Base-by-base conservation (phyloP, 2,113 vertebrate genomes). In the Steatornis caripensis region DNA sequence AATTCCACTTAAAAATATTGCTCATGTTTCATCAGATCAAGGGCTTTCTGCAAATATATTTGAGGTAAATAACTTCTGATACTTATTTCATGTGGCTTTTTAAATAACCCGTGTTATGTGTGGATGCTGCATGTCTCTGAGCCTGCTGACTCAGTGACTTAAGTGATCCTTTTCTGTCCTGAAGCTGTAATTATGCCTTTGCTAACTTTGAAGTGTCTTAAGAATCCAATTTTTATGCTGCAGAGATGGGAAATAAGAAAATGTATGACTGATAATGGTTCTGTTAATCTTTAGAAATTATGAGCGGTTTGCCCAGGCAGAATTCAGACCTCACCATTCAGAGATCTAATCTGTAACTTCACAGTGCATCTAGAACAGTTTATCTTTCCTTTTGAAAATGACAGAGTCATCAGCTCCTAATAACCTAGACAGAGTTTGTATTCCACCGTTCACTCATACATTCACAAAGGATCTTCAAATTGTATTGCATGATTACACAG, bases 401-500 rank as follows among this genome's bases (percentile, higher is more conserved):
- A 84, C 61, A 72, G 83, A 90, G 16, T 81, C 69, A 89, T 93
- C 84, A 76, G 29, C 34, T 84, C 10, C 41, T 90, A 87, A 75
- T 60, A 92, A 75, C 85, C 79, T 87, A 94, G 83, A 51, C 57
- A 48, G 81, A 83, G 65, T 93, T 94, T 95, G 51, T 84, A 87
- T 96, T 94, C 84, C 49, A 82, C 70, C 3, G 1, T 87, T 94
- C 74, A 65, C 61, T 89, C 80, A 64, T 41, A 92, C 83, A 71
- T 95, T 93, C 92, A 68, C 34, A 75, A 89, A 89, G 79, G 72
- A 82, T 93, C 65, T 34, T 93, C 65, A 79, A 61, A 95, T 96
- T 88, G 41, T 92, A 94, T 71, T 89, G 77, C 65, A 69, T 91
- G 92, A 96, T 97, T 97, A 89, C 86, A 95, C 48, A 89, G 78